Evolutionary conservation across 2,888 invertebrate species (phyloP).

Genomic region (Aleiodes alternator): DNA sequence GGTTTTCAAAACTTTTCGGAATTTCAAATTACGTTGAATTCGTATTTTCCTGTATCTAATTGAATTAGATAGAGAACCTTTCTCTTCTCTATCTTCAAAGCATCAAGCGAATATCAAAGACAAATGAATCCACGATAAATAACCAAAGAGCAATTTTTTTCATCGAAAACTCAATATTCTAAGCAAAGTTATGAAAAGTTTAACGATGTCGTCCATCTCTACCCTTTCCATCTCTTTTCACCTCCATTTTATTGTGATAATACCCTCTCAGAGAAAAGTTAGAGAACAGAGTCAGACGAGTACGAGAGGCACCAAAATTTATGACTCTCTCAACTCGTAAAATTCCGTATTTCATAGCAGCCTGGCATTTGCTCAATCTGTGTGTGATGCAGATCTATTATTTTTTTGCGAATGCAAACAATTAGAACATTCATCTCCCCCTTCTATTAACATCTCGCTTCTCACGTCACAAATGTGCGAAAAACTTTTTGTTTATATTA

Average conservation of each 20-base stretch:
- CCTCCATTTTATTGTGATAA: slow-evolving; percentile 10
- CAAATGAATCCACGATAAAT: no score
- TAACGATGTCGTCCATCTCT: neutral
- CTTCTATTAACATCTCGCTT: neutral
- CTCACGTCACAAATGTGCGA: no score
- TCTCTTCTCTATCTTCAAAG: no score
- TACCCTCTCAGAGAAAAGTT: slow-evolving; percentile 39
- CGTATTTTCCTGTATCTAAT: no score
- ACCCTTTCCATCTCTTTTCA: neutral
- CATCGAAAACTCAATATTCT: slow-evolving; percentile 21
- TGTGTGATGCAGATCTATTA: slow-evolving; percentile 26
- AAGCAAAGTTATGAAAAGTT: slow-evolving; percentile 43
- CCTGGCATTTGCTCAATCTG: slow-evolving; percentile 7
- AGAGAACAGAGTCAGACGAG: slow-evolving; percentile 34
- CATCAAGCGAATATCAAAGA: no score
- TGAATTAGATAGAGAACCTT: no score
- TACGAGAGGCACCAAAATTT: slow-evolving; percentile 44
- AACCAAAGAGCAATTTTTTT: no score
- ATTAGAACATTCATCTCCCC: neutral
- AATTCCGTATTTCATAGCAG: slow-evolving; percentile 55
- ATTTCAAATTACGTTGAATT: no score
- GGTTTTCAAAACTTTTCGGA: no score
- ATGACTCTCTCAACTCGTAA: slow-evolving; percentile 53
- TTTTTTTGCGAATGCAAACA: slow-evolving; percentile 11
- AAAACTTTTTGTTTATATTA: no score